These are phyloP conservation scores for Stigmatopora argus DNA, from an alignment of 2,113 vertebrate species.

Conservation along the genomic window DNA sequence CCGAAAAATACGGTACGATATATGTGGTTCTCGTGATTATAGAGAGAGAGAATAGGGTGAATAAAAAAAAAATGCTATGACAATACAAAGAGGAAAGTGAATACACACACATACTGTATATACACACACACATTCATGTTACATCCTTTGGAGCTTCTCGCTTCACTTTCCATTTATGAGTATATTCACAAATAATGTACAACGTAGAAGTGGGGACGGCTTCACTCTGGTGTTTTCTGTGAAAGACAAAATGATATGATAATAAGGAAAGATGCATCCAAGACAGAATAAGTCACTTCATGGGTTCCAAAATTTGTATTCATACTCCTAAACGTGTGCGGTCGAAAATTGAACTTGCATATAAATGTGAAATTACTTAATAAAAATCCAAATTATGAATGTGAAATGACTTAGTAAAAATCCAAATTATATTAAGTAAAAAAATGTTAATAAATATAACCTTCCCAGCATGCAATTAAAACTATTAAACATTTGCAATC, in stretches of 20 bases:
- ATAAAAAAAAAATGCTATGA: conserved; percentile 53
- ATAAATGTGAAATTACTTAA: too few species aligned
- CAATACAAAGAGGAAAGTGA: conserved; percentile 27
- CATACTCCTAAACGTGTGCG: too few species aligned
- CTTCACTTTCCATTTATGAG: conserved; percentile 53
- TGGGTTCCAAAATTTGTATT: background rate
- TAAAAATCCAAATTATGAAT: too few species aligned
- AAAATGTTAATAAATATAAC: too few species aligned
- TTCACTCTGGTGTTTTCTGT: conserved; percentile 53
- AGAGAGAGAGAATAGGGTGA: conserved; percentile 57
- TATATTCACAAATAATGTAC: conserved; percentile 75
- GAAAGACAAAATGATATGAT: conserved; percentile 36
- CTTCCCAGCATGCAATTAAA: too few species aligned
- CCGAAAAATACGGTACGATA: too few species aligned
- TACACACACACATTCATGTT: conserved; percentile 24
- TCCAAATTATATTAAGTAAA: too few species aligned
- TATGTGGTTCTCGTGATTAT: conserved; percentile 63
- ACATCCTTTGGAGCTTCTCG: conserved; percentile 35
- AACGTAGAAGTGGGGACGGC: conserved; percentile 47
- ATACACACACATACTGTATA: conserved; percentile 13
- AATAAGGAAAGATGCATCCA: background rate
- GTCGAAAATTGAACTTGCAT: too few species aligned
- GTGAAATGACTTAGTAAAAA: too few species aligned
- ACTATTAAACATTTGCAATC: too few species aligned
- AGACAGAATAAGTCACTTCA: background rate